Base-by-base conservation (phyloP, 2,113 vertebrate genomes). In the Saimiri boliviensis region DNA sequence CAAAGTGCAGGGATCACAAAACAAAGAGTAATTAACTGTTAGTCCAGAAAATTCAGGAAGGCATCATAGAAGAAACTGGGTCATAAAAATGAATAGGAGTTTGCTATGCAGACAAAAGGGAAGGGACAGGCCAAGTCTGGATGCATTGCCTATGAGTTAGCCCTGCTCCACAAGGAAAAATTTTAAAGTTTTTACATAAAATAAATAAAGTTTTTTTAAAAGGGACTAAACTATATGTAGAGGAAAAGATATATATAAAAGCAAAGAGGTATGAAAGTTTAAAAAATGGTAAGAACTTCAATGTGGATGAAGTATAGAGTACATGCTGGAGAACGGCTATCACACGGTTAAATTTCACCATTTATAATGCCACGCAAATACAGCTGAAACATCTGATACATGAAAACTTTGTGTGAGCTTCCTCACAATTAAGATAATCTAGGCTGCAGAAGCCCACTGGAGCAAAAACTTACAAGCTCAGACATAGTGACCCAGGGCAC, bases 391-490 rank as follows among this genome's bases (percentile, higher is more conserved):
- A 82, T 85, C 73, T 92, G 47, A 86, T 70, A 23, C 60, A 47
- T 88, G 73, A 88, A 92, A 87, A 70, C 40, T 25, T 91, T 77
- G 12, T 79, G 70, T 91, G 58, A 91, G 17, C 40, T 89, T 4
- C 90, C 54, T 89, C 73, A 83, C 16, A 95, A 93, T 79, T 91
- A 79, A 91, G 89, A 60, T 86, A 81, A 94, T 66, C n/a, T 91
- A 89, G 14, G 32, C 23, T 93, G 3, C 27, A 92, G 94, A 87
- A 82, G 35, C 73, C 56, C 80, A 45, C 35, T 86, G 54, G 35
- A 95, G 54, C 79, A 17, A 77, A 94, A 95, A 49, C 76, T 94
- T 91, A 21, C 16, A 84, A 80, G 79, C 70, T 95, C 37, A 80
- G 80, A 86, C 89, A 89, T 80, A 95, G 86, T 79, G 42, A 68